These are phyloP conservation scores for Neostethus bicornis DNA, from an alignment of 2,797 vertebrate species.

Conservation along the genomic window DNA sequence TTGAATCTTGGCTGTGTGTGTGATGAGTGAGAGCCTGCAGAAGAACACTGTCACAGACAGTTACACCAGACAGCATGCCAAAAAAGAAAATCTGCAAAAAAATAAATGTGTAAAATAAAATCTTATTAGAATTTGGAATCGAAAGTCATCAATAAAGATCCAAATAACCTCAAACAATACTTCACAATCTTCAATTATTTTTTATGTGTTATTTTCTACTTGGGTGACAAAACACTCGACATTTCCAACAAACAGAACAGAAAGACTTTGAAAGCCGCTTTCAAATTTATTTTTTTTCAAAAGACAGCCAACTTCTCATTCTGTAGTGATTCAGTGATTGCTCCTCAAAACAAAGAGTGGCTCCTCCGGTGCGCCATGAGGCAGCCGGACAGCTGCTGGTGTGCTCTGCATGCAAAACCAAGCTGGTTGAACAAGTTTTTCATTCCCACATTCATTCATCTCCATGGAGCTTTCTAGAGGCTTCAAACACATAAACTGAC, in stretches of 20 bases:
- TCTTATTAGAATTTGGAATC: too few species aligned
- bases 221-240: too few species aligned
- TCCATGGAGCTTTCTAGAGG: constrained; percentile 23
- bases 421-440: constrained; percentile 50
- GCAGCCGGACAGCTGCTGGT: constrained; percentile 19
- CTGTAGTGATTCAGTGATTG: constrained; percentile 36
- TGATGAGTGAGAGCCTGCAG: constrained; percentile 26
- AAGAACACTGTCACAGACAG: constrained; percentile 8
- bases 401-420: constrained; percentile 22
- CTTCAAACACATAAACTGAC: constrained; percentile 40
- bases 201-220: too few species aligned
- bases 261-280: background rate
- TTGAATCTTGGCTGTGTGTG: constrained; percentile 35
- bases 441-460: constrained; percentile 26
- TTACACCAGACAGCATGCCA: background rate
- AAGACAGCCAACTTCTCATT: constrained; percentile 42
- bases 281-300: constrained; percentile 12
- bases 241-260: constrained; percentile 7
- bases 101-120: background rate
- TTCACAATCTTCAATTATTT: too few species aligned
- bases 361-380: constrained; percentile 9
- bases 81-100: background rate
- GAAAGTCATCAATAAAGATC: too few species aligned
- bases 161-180: too few species aligned
- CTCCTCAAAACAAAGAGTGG: constrained; percentile 28